These are phyloP conservation scores for Phorcus lineatus DNA, from an alignment of 2,888 invertebrate genomes.

Conservation along the genomic window DNA sequence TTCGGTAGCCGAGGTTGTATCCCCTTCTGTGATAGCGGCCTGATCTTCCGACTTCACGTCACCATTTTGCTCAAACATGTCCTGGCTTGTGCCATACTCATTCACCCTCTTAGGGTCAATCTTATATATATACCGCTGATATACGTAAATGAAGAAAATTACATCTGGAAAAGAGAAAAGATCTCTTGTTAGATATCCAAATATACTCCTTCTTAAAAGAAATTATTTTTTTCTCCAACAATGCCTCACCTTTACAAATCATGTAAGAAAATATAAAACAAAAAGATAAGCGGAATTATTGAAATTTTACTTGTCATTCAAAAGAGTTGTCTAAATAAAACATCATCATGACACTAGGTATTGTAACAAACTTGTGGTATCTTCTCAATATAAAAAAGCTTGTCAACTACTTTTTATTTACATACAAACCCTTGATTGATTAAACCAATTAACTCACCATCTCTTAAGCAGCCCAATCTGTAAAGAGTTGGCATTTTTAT, in stretches of 20 bases:
- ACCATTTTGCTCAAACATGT: constrained; percentile 82
- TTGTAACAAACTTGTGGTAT: neutral
- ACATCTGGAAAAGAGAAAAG: constrained; percentile 83
- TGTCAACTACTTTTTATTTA: neutral
- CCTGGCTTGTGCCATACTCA: constrained; percentile 98
- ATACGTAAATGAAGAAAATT: constrained; percentile 98
- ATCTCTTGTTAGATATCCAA: neutral
- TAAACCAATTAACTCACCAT: constrained; percentile 79
- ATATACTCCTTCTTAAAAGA: too few relatives aligned
- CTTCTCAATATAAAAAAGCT: neutral
- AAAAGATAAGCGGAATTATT: too few relatives aligned
- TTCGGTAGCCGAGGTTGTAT: constrained; percentile 15
- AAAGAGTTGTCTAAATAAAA: neutral
- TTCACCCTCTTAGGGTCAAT: constrained; percentile 96
- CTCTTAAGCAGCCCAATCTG: constrained; percentile 96
- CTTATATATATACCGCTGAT: constrained; percentile 99
- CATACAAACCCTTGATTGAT: neutral
- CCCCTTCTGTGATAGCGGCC: constrained; percentile 12
- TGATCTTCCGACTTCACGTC: constrained; percentile 21
- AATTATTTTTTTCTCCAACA: too few relatives aligned
- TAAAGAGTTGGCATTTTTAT: constrained; percentile 99
- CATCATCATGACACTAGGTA: neutral
- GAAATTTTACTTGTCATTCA: too few relatives aligned
- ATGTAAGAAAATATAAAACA: too few relatives aligned
- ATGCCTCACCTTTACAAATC: too few relatives aligned